phyloP scores from a whole-genome alignment of 2,888 invertebrate species.

The Rhagonycha lutea region DNA sequence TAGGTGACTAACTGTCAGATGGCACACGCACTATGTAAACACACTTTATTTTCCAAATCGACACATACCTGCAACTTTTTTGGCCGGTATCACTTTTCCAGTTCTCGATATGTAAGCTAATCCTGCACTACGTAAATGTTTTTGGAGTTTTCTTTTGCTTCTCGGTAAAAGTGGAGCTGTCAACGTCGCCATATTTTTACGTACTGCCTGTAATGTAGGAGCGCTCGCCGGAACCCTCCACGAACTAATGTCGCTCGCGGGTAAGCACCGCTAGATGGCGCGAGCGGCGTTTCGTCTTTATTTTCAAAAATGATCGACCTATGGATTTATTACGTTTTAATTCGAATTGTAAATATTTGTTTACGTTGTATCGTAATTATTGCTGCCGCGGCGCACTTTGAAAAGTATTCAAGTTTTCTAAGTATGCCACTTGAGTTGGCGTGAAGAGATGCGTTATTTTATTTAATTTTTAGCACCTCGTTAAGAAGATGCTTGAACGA shows the following conservation, averaged over 20 bases:
- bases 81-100: slow-evolving; percentile 57
- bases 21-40: slow-evolving; percentile 49
- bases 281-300: neutral
- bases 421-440: neutral
- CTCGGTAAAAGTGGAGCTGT: slow-evolving; percentile 53
- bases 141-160: slow-evolving; percentile 56
- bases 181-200: slow-evolving; percentile 53
- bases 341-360: neutral
- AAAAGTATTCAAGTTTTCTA: neutral
- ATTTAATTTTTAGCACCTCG: neutral
- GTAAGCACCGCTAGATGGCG: neutral
- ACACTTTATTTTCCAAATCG: slow-evolving; percentile 24
- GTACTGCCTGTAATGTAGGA: slow-evolving; percentile 12
- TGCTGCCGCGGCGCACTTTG: neutral
- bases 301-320: neutral
- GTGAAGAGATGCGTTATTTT: neutral
- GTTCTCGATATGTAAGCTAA: slow-evolving; percentile 57
- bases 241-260: neutral
- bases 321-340: neutral
- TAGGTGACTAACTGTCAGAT: slow-evolving; percentile 42
- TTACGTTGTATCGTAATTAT: neutral
- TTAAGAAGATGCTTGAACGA: neutral
- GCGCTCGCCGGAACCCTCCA: neutral
- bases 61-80: slow-evolving; percentile 56
- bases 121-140: slow-evolving; percentile 56